A percentile compares a stretch with the other conserved stretches of the same genome.
phyloP scores from a whole-genome alignment of 2,113 vertebrate genomes.

The Hyaena hyaena region DNA sequence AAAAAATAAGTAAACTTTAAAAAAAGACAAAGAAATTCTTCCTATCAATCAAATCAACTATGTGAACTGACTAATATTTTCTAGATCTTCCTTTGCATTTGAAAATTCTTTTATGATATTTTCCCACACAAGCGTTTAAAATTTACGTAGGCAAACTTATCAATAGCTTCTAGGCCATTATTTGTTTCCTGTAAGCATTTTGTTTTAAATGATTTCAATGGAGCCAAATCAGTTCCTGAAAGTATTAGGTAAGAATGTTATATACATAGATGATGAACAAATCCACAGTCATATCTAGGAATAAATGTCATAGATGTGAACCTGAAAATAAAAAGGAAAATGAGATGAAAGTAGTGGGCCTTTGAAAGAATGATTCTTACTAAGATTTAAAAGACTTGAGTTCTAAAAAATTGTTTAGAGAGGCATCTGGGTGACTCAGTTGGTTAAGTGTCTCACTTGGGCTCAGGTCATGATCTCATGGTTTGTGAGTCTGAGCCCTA shows the following conservation, averaged over 20 bases:
- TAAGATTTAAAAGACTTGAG: neutral
- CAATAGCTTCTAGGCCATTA: neutral
- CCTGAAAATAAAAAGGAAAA: neutral
- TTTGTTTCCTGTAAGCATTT: neutral
- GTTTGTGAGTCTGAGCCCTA: too few species aligned
- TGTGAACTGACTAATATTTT: neutral
- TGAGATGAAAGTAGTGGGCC: neutral
- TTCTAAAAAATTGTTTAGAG: neutral
- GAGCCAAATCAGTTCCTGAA: neutral
- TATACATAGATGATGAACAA: neutral
- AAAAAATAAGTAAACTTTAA: too few species aligned
- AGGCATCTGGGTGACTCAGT: too few species aligned
- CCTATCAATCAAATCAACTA: neutral
- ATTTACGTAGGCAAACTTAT: neutral
- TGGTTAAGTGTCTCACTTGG: too few species aligned
- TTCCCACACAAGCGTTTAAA: neutral
- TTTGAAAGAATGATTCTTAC: neutral
- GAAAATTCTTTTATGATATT: neutral
- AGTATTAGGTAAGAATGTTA: neutral
- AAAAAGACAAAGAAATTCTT: neutral
- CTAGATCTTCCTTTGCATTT: neutral
- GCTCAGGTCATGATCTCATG: too few species aligned
- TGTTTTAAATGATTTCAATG: neutral
- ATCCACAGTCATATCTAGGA: neutral
- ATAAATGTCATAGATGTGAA: slow-evolving; percentile 4